Percentiles rank a stretch among this genome's conserved stretches.
phyloP scores from a whole-genome alignment of 2,888 invertebrate genomes.

The Ectropis crepuscularia region DNA sequence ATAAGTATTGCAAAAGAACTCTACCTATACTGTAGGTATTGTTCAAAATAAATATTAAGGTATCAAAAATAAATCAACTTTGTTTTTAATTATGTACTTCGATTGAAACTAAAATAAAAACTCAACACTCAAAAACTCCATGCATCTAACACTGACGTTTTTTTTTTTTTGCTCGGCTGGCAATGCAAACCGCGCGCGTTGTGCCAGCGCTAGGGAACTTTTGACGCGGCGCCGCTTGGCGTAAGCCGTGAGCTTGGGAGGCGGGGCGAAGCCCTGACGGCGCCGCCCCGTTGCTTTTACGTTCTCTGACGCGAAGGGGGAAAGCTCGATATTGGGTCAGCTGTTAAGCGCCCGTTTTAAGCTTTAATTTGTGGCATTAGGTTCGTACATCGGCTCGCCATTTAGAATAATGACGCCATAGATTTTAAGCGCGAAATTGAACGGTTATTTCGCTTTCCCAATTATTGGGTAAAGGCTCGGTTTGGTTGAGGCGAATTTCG shows the following conservation, averaged over 20 bases:
- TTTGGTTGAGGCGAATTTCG: slow-evolving; percentile 8
- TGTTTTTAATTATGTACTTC: no score
- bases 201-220: slow-evolving; percentile 73
- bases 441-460: slow-evolving; percentile 64
- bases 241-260: slow-evolving; percentile 65
- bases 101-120: slow-evolving; percentile 22
- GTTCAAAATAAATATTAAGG: no score
- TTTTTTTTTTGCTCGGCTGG: slow-evolving; percentile 48
- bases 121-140: slow-evolving; percentile 18
- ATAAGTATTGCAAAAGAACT: no score
- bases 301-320: slow-evolving; percentile 67
- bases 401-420: slow-evolving; percentile 80
- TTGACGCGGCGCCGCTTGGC: slow-evolving; percentile 73
- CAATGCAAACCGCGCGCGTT: slow-evolving; percentile 63
- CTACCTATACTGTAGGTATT: no score
- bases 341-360: slow-evolving; percentile 84
- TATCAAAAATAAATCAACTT: slow-evolving; percentile 1
- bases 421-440: slow-evolving; percentile 65
- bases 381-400: slow-evolving; percentile 71
- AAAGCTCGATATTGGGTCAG: slow-evolving; percentile 81
- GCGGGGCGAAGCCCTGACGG: slow-evolving; percentile 62
- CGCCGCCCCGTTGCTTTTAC: slow-evolving; percentile 82
- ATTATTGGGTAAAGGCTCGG: slow-evolving; percentile 50
- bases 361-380: slow-evolving; percentile 85
- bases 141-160: slow-evolving; percentile 54